Conservation (phyloP, 1,140 invertebrate species). For the Bombus turneri region DNA sequence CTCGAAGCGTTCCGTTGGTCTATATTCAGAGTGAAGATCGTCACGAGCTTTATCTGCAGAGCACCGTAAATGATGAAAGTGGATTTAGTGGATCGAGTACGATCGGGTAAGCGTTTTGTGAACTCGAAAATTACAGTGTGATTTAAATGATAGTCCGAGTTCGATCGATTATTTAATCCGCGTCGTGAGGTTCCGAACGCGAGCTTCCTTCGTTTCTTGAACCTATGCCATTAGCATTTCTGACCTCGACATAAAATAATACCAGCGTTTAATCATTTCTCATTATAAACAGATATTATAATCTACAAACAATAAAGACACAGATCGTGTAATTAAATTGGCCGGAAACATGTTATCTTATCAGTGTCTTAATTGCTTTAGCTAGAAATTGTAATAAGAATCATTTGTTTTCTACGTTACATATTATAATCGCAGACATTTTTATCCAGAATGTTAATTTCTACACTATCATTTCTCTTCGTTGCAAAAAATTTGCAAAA, state of each 20-base stretch:
- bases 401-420: not conserved
- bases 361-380: not conserved
- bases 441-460: not conserved
- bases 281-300: conserved; percentile 10
- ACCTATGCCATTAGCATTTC: too few relatives aligned
- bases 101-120: conserved; percentile 51
- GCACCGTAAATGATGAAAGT: conserved; percentile 36
- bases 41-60: conserved; percentile 24
- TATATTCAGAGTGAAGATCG: conserved; percentile 34
- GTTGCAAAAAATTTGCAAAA: too few relatives aligned
- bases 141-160: not conserved
- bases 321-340: not conserved
- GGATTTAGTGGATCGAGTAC: conserved; percentile 35
- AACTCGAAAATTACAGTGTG: not conserved
- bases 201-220: too few relatives aligned
- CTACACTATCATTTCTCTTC: not conserved
- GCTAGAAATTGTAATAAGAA: not conserved
- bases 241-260: not conserved
- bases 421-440: not conserved
- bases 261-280: not conserved
- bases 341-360: not conserved
- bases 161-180: not conserved
- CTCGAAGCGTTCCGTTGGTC: conserved; percentile 37
- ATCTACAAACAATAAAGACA: not conserved
- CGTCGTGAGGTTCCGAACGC: too few relatives aligned